phyloP scores from a whole-genome alignment of 2,888 invertebrate species.

The Aspidiotus destructor region DNA sequence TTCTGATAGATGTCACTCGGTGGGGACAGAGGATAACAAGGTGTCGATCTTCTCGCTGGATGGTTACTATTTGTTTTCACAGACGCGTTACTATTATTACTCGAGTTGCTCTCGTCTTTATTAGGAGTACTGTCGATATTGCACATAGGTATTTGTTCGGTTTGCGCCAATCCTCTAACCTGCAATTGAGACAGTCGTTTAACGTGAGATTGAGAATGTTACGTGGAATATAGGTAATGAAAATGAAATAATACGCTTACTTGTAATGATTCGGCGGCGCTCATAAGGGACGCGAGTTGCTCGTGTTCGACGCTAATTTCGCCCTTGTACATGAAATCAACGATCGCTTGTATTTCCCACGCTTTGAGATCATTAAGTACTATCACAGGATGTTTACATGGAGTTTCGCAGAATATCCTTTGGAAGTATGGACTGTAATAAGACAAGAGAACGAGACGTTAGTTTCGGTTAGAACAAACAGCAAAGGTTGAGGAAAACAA shows the following conservation, averaged over 20 bases:
- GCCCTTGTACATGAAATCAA: slow-evolving; percentile 89
- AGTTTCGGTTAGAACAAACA: background rate
- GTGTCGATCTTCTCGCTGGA: slow-evolving; percentile 25
- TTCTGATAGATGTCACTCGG: slow-evolving; percentile 25
- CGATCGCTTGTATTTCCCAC: slow-evolving; percentile 79
- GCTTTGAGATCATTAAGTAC: slow-evolving; percentile 81
- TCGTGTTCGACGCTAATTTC: slow-evolving; percentile 82
- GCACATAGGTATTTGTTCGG: slow-evolving; percentile 44
- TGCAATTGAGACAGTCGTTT: slow-evolving; percentile 33
- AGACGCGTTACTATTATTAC: slow-evolving; percentile 16
- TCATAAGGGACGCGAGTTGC: slow-evolving; percentile 69
- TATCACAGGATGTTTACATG: slow-evolving; percentile 87
- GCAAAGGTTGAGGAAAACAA: too few species aligned
- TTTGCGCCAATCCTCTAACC: slow-evolving; percentile 62
- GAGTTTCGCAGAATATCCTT: slow-evolving; percentile 78
- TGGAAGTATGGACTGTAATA: slow-evolving; percentile 76
- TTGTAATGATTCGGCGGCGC: slow-evolving; percentile 78
- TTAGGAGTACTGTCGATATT: slow-evolving; percentile 41
- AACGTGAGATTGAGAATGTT: background rate
- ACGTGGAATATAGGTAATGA: too few species aligned
- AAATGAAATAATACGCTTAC: slow-evolving; percentile 38
- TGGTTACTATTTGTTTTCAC: slow-evolving; percentile 16
- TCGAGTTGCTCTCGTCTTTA: slow-evolving; percentile 9
- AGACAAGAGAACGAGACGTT: slow-evolving; percentile 18
- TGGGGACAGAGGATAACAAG: slow-evolving; percentile 23